A percentile compares a stretch with the other conserved stretches of the same genome.
Conservation (phyloP, 1,140 invertebrate genomes). For the Bacillus rossius region DNA sequence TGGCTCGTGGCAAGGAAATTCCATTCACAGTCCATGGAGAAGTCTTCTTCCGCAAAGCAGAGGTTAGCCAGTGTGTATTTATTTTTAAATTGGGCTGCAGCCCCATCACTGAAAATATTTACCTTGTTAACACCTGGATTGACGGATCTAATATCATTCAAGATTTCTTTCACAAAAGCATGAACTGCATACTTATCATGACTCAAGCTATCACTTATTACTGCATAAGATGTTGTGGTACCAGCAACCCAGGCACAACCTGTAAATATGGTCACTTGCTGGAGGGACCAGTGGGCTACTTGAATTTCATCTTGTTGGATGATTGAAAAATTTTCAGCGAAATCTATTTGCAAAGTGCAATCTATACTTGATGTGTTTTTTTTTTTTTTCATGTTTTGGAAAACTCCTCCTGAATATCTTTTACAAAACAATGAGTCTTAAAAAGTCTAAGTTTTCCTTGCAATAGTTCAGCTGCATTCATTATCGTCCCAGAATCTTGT, state of each 20-base stretch:
- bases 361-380: no score
- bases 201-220: background rate
- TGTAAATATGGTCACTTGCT: background rate
- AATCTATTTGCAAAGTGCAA: background rate
- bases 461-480: no score
- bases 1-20: constrained; percentile 28
- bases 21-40: constrained; percentile 28
- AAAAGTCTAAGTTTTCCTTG: no score
- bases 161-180: background rate
- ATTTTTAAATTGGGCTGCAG: constrained; percentile 29
- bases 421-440: no score
- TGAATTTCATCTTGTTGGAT: background rate
- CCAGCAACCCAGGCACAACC: background rate
- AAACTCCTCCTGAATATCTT: no score
- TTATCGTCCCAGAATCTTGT: no score
- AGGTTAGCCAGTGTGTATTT: constrained; percentile 20
- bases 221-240: background rate
- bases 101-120: constrained; percentile 23
- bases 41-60: constrained; percentile 16
- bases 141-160: background rate
- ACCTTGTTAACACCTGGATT: background rate
- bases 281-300: background rate
- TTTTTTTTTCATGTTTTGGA: no score
- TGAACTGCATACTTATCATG: background rate
- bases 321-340: constrained; percentile 1